phyloP scores from a whole-genome alignment of 2,113 vertebrate genomes.

The Jacana jacana region DNA sequence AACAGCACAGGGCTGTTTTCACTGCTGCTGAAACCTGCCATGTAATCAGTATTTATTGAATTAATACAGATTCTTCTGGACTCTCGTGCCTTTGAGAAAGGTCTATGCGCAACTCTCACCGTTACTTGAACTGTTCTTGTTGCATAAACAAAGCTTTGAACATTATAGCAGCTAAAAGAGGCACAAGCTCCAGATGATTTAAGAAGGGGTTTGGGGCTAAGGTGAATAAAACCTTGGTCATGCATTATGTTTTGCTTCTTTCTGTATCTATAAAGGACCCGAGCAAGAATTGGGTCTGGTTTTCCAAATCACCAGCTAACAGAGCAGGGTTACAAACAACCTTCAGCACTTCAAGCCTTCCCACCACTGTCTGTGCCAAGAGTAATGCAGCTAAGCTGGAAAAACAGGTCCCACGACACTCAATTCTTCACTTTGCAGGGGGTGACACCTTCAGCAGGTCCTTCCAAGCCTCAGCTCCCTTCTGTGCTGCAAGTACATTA shows the following conservation, averaged over 20 bases:
- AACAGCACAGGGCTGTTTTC: not conserved
- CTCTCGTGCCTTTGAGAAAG: not conserved
- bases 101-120: not conserved
- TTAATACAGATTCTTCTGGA: not conserved
- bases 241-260: not conserved
- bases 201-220: too few relatives aligned
- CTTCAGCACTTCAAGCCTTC: not conserved
- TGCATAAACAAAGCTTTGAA: not conserved
- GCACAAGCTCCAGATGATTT: not conserved
- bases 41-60: not conserved
- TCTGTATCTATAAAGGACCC: not conserved
- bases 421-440: not conserved
- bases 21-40: not conserved
- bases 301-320: not conserved
- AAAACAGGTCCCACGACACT: not conserved
- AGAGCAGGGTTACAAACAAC: not conserved
- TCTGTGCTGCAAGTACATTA: not conserved
- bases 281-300: not conserved
- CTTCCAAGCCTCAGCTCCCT: not conserved
- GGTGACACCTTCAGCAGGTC: not conserved
- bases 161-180: not conserved
- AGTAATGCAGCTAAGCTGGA: not conserved
- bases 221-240: not conserved
- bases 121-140: not conserved
- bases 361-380: too few relatives aligned